Evolutionary conservation across 1,140 invertebrate species (phyloP).

Genomic region (Heliconius melpomene): DNA sequence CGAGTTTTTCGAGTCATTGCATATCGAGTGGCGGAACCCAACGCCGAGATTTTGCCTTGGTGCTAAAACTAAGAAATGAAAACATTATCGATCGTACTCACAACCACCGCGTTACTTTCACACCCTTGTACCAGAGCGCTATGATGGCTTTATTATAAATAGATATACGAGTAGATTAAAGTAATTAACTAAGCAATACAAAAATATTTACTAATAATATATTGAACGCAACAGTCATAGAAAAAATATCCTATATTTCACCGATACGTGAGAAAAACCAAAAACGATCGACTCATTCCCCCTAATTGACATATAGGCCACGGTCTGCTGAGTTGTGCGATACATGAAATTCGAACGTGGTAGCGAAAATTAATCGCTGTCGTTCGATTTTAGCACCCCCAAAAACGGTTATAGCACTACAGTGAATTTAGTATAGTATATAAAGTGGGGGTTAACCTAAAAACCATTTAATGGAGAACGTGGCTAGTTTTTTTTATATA

Average conservation of each 20-base stretch:
- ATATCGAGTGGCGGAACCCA: no score
- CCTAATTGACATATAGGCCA: conserved; percentile 40
- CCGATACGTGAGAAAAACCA: conserved; percentile 29
- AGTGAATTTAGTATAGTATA: conserved; percentile 19
- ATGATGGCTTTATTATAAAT: no score
- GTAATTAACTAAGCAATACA: no score
- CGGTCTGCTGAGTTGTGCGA: conserved; percentile 24
- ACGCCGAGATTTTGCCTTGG: no score
- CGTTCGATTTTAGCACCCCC: conserved; percentile 32
- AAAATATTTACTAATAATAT: neutral
- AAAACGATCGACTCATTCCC: conserved; percentile 29
- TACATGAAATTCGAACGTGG: conserved; percentile 30
- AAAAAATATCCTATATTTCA: conserved; percentile 2
- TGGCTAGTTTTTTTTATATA: neutral
- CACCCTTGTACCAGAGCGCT: no score
- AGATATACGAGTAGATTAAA: no score
- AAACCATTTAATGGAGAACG: neutral
- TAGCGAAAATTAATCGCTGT: conserved; percentile 28
- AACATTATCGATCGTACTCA: no score
- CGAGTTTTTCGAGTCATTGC: no score
- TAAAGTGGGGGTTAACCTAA: neutral
- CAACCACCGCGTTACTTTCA: no score
- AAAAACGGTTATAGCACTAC: conserved; percentile 35
- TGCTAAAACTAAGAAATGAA: no score
- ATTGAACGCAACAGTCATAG: neutral